Conservation (phyloP, 2,797 vertebrate species). For the Glyptemys insculpta region DNA sequence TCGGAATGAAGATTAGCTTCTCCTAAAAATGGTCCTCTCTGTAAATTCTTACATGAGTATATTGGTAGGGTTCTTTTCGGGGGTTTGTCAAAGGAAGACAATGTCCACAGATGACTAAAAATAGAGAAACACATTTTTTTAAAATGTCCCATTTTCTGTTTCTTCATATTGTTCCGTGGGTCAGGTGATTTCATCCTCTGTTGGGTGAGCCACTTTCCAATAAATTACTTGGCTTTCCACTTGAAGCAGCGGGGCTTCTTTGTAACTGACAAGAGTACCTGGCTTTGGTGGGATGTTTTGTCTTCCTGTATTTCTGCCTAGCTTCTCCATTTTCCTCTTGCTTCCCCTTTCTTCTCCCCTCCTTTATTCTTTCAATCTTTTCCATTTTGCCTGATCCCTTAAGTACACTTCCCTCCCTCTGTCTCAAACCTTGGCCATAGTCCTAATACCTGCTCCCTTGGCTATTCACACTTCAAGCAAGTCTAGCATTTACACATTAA, state of each 20-base stretch:
- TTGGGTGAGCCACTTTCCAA: background rate
- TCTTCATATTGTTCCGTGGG: background rate
- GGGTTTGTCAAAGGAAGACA: background rate
- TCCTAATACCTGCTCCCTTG: background rate
- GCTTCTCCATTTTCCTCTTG: background rate
- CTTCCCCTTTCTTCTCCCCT: background rate
- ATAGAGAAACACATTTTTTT: accelerated
- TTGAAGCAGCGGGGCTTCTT: background rate
- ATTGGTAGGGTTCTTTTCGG: background rate
- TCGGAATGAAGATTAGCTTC: background rate
- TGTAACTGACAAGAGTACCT: background rate
- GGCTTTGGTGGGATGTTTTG: background rate
- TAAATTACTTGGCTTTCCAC: background rate
- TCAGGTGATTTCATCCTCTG: background rate
- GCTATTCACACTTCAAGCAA: constrained; percentile 21
- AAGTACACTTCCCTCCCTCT: constrained; percentile 7
- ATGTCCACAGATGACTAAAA: background rate
- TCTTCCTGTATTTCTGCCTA: background rate
- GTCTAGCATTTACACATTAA: background rate
- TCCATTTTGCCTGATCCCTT: constrained; percentile 3
- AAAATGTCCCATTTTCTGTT: background rate
- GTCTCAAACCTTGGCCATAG: background rate
- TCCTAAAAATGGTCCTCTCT: accelerated
- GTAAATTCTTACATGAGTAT: accelerated
- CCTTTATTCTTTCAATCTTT: background rate